Evolutionary conservation across 2,113 vertebrate genomes (phyloP), one percentile per base, ranked within the genome.

Genomic region (Nestor notabilis): DNA sequence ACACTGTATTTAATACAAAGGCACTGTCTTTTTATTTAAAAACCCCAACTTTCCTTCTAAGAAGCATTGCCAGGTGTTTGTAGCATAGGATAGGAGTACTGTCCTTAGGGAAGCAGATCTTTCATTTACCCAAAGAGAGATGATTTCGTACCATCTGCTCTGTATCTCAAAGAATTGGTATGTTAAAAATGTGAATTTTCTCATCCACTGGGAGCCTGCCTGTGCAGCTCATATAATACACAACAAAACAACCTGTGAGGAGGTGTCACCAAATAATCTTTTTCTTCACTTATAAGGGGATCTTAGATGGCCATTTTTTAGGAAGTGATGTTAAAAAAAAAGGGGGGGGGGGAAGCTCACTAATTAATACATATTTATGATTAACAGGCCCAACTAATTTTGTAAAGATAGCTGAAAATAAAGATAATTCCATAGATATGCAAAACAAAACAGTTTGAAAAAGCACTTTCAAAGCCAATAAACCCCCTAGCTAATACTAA

Each of bases 71-170:
- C 94, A 95, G 95, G 97, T 97, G 92, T 96, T 95, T 83, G 58
- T 71, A 88, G 11, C 56, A 17, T 6, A 89, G 92, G 86, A 23
- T 13, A 69, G 83, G 52, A 84, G n/a, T 9, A 13, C 11, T 11
- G 8, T 90, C 89, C 83, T 89, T 69, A 29, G 92, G 94, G 95
- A 92, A 44, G 37, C 53, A 47, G 43, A 89, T 81, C 87, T 94
- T 95, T 96, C 53, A 90, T 86, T 91, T 95, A 84, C 81, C 58
- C 83, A 11, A 29, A 83, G 94, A 92, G 78, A 71, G 75, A 80
- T 83, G 78, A 91, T 96, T 94, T 92, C 71, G 70, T 89, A 75
- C 94, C 97, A 98, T 97, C 95, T 98, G 96, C 33, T 97, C 90
- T 46, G 31, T 60, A 83, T 87, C 64, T 97, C 95, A 89, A 47